These are phyloP conservation scores for Bhutanitis thaidina DNA, from an alignment of 2,888 invertebrate species.

Conservation along the genomic window DNA sequence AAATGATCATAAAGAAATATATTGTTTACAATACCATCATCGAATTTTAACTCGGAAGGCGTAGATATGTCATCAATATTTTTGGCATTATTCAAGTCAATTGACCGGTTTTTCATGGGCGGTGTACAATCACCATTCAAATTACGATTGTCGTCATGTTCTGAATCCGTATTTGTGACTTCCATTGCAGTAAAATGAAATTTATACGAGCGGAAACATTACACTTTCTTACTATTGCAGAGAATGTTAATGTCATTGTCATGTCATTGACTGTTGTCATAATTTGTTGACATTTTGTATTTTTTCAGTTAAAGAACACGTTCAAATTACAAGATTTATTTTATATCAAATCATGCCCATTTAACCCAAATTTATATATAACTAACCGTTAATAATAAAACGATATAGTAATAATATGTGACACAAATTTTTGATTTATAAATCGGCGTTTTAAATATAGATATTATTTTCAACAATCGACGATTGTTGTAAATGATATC, in stretches of 20 bases:
- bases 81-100: slow-evolving; percentile 59
- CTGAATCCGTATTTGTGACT: slow-evolving; percentile 50
- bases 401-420: too few species aligned
- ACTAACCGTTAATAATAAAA: too few species aligned
- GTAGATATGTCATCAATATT: slow-evolving; percentile 79
- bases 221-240: slow-evolving; percentile 48
- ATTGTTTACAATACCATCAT: slow-evolving; percentile 81
- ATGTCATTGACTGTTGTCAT: too few species aligned
- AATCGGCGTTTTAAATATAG: too few species aligned
- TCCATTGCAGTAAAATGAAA: slow-evolving; percentile 60
- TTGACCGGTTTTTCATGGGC: slow-evolving; percentile 39
- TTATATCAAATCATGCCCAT: not conserved
- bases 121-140: slow-evolving; percentile 59
- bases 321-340: not conserved
- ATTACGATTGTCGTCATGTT: slow-evolving; percentile 51
- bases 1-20: slow-evolving; percentile 20
- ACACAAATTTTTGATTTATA: too few species aligned
- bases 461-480: too few species aligned
- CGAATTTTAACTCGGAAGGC: slow-evolving; percentile 84
- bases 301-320: not conserved
- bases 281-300: slow-evolving; percentile 48
- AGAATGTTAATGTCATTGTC: slow-evolving; percentile 24
- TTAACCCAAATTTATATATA: too few species aligned
- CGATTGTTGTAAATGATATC: too few species aligned
- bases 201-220: slow-evolving; percentile 64